Evolutionary conservation across 2,888 invertebrate species (phyloP), one percentile per base, ranked within the genome.

Genomic region (Erebia palarica): DNA sequence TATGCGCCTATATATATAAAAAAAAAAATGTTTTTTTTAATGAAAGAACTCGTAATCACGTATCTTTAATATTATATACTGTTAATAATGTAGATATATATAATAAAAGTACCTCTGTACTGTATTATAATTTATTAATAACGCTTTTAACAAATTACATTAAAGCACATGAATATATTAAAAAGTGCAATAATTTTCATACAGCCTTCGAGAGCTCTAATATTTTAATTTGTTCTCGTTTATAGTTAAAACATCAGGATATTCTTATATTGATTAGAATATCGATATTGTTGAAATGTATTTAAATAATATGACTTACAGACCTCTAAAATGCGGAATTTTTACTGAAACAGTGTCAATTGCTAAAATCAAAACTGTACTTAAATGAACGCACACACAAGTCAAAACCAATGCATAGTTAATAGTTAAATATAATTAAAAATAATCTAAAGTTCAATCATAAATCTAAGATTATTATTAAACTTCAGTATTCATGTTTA

Each of bases 291-390:
- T 55, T 55, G 55, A 53, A 53, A 53, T 53, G 16, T 8, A 9
- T 53, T 8, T n/a, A 53, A 53, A 1, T 16, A 53, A 53, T 10
- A 53, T 53, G 10, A 18, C 9, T 18, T 55, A 16, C 7, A 55
- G 55, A 55, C 16, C 55, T 10, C 16, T 55, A 55, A 55, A 27
- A 58, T 14, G 36, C 27, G 36, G 58, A 58, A 36, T 59, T 36
- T 8, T 27, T 14, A 14, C 58, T 59, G 27, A 59, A 58, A n/a
- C 14, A 59, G 58, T 14, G 58, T 59, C 58, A 59, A 59, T 59
- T 59, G 58, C 2, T 36, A 36, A 8, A 59, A 59, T 2, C 27
- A 36, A 11, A 10, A 16, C 3, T 55, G 55, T 18, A 36, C 58
- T 27, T 14, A 27, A 21, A 21, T 36, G 3, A 8, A 59, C 58